Evolutionary conservation across 92 coral and sea anemone species (phyloP).

Genomic region (Metridium senile): DNA sequence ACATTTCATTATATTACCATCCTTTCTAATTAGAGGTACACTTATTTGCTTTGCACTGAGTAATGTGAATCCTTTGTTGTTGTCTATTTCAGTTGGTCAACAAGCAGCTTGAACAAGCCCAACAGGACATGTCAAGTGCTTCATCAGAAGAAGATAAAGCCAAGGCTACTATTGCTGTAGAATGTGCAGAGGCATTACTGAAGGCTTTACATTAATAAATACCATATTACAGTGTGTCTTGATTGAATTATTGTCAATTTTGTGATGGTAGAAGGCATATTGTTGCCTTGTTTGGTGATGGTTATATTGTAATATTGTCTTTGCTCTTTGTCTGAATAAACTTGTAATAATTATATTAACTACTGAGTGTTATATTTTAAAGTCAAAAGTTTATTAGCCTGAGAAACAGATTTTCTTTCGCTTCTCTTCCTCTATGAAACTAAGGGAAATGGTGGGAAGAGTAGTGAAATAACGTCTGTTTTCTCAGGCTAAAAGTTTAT

Average conservation of each 20-base stretch:
- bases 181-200: slow-evolving; percentile 84
- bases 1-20: too few species aligned
- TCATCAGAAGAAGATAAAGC: slow-evolving; percentile 88
- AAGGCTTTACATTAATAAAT: slow-evolving; percentile 67
- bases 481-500: too few species aligned
- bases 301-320: neutral
- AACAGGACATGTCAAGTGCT: slow-evolving; percentile 83
- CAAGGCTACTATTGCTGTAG: slow-evolving; percentile 83
- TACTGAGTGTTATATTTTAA: too few species aligned
- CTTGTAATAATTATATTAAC: neutral
- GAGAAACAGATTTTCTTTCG: too few species aligned
- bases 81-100: slow-evolving; percentile 73
- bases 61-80: too few species aligned
- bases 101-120: slow-evolving; percentile 92
- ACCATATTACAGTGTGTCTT: neutral
- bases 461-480: too few species aligned
- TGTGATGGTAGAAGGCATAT: neutral
- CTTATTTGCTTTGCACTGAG: neutral
- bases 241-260: slow-evolving; percentile 14
- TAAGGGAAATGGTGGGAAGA: too few species aligned
- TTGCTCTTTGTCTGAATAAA: slow-evolving; percentile 16
- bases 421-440: too few species aligned
- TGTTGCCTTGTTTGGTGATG: neutral
- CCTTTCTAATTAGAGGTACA: neutral
- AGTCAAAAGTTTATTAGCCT: too few species aligned